Evolutionary conservation across 2,113 vertebrate species (phyloP).

Genomic region (Zosterops lateralis): DNA sequence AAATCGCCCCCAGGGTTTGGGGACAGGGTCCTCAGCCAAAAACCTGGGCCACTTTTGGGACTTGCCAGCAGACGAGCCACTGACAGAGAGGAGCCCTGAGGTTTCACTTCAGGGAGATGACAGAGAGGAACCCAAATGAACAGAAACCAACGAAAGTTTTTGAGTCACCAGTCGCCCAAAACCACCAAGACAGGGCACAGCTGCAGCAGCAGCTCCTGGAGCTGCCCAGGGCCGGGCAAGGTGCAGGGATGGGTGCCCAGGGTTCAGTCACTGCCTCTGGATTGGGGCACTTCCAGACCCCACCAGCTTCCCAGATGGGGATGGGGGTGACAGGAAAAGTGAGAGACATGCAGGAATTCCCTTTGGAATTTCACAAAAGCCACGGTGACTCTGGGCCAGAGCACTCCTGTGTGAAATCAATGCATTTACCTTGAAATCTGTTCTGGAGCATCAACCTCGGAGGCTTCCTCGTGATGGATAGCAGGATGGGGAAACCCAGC

Average conservation of each 20-base stretch:
- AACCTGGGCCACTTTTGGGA: fast-evolving
- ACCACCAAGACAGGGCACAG: not conserved
- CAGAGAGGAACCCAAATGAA: conserved; percentile 43
- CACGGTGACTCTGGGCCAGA: not conserved
- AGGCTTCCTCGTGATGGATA: fast-evolving
- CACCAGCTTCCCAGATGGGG: not conserved
- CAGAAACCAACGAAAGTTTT: conserved; percentile 55
- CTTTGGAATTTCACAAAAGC: not conserved
- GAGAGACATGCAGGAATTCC: not conserved
- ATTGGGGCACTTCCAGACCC: fast-evolving
- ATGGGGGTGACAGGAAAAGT: fast-evolving
- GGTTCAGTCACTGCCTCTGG: not conserved
- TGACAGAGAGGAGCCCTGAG: not conserved
- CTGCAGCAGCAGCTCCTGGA: not conserved
- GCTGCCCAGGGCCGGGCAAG: fast-evolving
- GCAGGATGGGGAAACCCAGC: not conserved
- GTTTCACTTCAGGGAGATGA: conserved; percentile 35
- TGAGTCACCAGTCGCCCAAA: not conserved
- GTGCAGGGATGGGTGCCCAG: fast-evolving
- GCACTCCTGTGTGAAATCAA: not conserved
- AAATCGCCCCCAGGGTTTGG: not conserved
- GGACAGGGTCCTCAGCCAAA: not conserved
- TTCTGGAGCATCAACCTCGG: fast-evolving
- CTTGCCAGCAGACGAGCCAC: not conserved
- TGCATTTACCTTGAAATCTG: not conserved